Base-by-base conservation (phyloP, 2,797 vertebrate genomes). In the Falco cherrug region DNA sequence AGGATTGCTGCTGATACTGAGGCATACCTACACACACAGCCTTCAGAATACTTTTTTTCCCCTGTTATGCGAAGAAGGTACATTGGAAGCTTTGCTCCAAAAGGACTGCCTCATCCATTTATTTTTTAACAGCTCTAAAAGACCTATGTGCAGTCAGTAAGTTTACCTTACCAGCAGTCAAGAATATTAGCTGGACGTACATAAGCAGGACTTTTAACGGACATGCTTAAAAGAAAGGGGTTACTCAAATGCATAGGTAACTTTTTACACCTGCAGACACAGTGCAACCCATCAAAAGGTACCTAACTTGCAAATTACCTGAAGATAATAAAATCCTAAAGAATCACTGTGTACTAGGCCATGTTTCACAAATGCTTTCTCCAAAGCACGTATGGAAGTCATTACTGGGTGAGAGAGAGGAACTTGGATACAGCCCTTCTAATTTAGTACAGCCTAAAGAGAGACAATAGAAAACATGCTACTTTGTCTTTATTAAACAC, bases 21-120 rank as follows among this genome's bases (percentile, higher is more conserved):
- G 25, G 24, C 0, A 0, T 37, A 61, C 14, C 37, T 45, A 8
- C 5, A 37, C 15, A 65, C 13, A 2, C 41, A 59, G 24, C 13
- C 35, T 65, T 63, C 78, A n/a, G 47, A 24, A 56, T 53, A 13
- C 16, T 37, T 5, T 61, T 54, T 48, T 43, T 37, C 57, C 24
- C 24, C 22, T 31, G 1, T 56, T 67, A 54, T 1, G 7, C 22
- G 29, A 63, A n/a, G 51, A 47, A 79, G 11, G 8, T 50, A 10
- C 4, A 5, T 17, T 75, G 47, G 28, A 70, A 61, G 28, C 43
- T 61, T 61, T 57, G 11, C 25, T 57, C 17, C 35, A 21, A 82
- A 53, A 56, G 16, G 9, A 33, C 47, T 45, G 33, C 10, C 14
- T n/a, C 21, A 20, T 33, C 20, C 21, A 43, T 41, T 41, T 35